phyloP scores from a whole-genome alignment of 2,113 vertebrate species.

The Passer domesticus region DNA sequence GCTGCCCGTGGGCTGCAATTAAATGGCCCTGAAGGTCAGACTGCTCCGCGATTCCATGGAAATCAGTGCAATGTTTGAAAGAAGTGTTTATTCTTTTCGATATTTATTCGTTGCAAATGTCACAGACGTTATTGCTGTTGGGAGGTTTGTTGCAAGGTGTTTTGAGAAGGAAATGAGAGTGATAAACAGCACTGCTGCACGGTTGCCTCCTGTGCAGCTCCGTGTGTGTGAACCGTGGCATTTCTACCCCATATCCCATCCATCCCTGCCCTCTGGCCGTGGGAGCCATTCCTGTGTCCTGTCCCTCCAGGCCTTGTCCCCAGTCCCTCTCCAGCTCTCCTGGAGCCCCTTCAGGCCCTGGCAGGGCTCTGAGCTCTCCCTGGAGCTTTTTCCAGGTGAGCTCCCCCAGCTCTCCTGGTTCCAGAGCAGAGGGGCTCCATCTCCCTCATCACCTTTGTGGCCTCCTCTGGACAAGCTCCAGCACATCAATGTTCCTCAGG shows the following conservation, averaged over 20 bases:
- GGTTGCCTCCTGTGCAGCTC: background rate
- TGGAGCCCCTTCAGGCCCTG: background rate
- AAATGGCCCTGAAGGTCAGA: background rate
- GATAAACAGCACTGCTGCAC: background rate
- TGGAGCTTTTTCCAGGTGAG: background rate
- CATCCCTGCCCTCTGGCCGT: rapidly evolving
- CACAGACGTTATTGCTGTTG: background rate
- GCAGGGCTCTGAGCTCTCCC: background rate
- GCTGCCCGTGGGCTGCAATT: rapidly evolving
- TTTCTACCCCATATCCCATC: background rate
- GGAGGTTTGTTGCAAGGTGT: background rate
- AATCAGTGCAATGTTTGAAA: background rate
- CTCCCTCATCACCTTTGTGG: background rate
- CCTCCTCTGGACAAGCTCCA: background rate
- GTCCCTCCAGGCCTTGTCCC: background rate
- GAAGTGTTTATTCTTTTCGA: rapidly evolving
- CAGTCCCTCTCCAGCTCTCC: background rate
- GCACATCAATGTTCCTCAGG: rapidly evolving
- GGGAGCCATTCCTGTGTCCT: background rate
- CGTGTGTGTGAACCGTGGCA: background rate
- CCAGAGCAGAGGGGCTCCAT: background rate
- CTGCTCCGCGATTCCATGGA: rapidly evolving
- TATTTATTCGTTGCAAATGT: too few species aligned
- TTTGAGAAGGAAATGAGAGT: background rate
- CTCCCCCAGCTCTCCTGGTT: rapidly evolving